Conservation (phyloP, 2,113 vertebrate species). For the Hylia prasina region DNA sequence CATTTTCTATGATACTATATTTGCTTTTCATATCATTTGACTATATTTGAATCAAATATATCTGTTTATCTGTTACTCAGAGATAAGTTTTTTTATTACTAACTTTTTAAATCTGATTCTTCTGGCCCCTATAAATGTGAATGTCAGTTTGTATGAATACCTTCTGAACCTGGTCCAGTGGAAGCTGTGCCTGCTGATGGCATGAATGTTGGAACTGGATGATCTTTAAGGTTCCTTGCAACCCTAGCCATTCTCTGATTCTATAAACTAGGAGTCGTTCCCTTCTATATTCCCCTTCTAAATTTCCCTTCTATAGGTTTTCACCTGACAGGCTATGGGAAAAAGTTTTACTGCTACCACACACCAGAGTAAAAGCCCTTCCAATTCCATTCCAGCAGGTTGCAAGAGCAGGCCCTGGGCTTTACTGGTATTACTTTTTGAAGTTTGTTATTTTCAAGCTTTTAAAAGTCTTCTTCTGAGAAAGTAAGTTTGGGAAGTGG, state of each 20-base stretch:
- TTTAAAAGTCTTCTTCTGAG: slow-evolving; percentile 36
- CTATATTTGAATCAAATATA: neutral
- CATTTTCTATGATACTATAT: neutral
- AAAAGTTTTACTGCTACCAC: neutral
- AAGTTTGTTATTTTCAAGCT: slow-evolving; percentile 15
- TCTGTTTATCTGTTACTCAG: neutral
- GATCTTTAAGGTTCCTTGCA: too few relatives aligned
- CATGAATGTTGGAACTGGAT: neutral
- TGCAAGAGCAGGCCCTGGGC: neutral
- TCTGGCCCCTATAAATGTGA: neutral
- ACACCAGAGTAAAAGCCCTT: neutral
- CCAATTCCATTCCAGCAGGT: neutral
- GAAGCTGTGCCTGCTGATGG: neutral
- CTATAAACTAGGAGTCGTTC: neutral
- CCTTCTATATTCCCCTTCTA: neutral
- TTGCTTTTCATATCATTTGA: neutral
- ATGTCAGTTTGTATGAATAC: neutral
- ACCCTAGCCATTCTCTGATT: neutral
- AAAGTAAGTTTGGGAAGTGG: slow-evolving; percentile 70
- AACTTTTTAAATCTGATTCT: neutral
- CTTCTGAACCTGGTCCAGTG: neutral
- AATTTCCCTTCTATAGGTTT: neutral
- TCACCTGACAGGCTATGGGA: neutral
- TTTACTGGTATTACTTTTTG: neutral
- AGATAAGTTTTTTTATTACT: neutral